phyloP scores from a whole-genome alignment of 1,140 invertebrate genomes.

The Diorhabda carinulata region DNA sequence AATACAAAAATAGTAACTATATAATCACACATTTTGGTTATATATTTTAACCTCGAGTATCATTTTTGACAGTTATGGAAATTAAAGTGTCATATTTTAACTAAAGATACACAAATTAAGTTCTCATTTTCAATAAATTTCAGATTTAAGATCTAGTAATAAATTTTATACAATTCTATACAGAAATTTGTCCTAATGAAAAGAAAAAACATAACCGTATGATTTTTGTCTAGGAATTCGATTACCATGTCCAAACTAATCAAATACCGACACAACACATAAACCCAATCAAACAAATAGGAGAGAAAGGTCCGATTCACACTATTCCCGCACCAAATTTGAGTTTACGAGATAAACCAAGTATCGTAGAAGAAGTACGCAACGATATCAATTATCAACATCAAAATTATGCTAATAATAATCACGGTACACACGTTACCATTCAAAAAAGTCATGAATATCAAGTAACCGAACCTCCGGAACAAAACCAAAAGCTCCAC shows the following conservation, averaged over 20 bases:
- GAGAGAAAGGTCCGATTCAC: conserved; percentile 70
- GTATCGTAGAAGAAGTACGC: conserved; percentile 25
- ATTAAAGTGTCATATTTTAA: too few species aligned
- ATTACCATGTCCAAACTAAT: conserved; percentile 44
- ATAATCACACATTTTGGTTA: too few species aligned
- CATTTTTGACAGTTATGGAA: too few species aligned
- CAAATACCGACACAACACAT: conserved; percentile 35
- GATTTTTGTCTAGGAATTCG: conserved; percentile 31
- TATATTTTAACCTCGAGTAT: too few species aligned
- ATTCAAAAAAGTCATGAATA: conserved; percentile 41
- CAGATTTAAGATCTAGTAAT: too few species aligned
- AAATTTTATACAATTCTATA: too few species aligned
- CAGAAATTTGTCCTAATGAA: too few species aligned
- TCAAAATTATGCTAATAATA: not conserved
- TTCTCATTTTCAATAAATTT: too few species aligned
- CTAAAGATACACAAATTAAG: too few species aligned
- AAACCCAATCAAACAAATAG: conserved; percentile 45
- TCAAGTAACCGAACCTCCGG: conserved; percentile 47
- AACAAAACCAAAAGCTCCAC: conserved; percentile 12
- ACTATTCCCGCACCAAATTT: conserved; percentile 78
- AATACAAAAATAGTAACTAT: too few species aligned
- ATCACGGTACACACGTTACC: conserved; percentile 6
- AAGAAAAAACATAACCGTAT: not conserved
- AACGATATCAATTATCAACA: conserved; percentile 28
- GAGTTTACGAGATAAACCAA: conserved; percentile 47